Evolutionary conservation across 2,113 vertebrate genomes (phyloP), one percentile per base, ranked within the genome.

Genomic region (Cyprinodon variegatus): DNA sequence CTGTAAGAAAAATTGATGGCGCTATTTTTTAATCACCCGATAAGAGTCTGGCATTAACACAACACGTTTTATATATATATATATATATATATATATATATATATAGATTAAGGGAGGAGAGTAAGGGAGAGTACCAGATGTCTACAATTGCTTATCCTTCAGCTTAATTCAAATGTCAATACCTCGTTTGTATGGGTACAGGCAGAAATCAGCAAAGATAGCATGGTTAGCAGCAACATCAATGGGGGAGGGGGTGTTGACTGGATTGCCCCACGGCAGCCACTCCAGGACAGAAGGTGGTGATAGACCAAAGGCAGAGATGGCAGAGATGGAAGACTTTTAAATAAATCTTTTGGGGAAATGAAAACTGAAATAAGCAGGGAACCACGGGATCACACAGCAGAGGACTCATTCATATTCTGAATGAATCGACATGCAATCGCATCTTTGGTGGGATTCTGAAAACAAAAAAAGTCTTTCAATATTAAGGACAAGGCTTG

Each of bases 131-230:
- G 86, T 62, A 77, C 72, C 88, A 94, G 84, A 77, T 83, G 88
- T 62, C 82, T 79, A 68, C 86, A 72, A 64, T 63, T 37, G 29
- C 67, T 91, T 91, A 91, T 90, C 87, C 80, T 75, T 61, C 40
- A 65, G 80, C 86, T 89, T 81, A 72, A 91, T 81, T 88, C 83
- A 88, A 91, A 92, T 93, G 91, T 83, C 83, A 92, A 85, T 90
- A 85, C 88, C 79, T 86, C 65, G 81, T 82, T 91, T 67, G 77
- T 85, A 83, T 88, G 78, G 85, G 81, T 83, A 85, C 63, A 50
- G 66, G 72, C 76, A 76, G 78, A 75, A 74, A 88, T 83, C 76
- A 77, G 65, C 68, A 61, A 76, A 66, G 78, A 82, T 74, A 22
- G 65, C 86, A 87, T 85, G 71, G 89, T 62, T 67, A 77, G 82